Evolutionary conservation across 2,888 invertebrate genomes (phyloP), one percentile per base, ranked within the genome.

Genomic region (Spilosoma lubricipeda): DNA sequence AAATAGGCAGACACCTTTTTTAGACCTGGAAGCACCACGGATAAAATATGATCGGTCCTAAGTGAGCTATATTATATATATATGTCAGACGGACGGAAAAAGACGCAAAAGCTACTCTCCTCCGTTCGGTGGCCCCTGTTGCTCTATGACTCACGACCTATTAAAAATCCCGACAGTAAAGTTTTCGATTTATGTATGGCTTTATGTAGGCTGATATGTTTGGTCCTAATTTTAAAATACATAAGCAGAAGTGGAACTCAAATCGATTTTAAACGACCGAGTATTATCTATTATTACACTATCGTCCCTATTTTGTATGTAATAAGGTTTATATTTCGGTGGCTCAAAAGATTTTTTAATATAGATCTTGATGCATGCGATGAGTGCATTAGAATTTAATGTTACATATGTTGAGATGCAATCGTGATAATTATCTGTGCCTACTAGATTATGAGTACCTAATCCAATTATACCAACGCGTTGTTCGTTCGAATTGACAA

Each of bases 331-430:
- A 78, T 23, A 82, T 68, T 84, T 33, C 39, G 74, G 74, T 72
- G 33, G 33, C 27, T 33, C n/a, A 13, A 13, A 8, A 1, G 48
- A 52, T 36, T n/a, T 7, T n/a, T 7, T 23, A 72, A 70, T 70
- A 74, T 30, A 76, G 73, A 75, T 74, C 27, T 71, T 73, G 70
- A 77, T 70, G 56, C 75, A 77, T 82, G 30, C 79, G 72, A 73
- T 77, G 78, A 77, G 67, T 82, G 78, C 78, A 84, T 84, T 80
- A 77, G 74, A 72, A 80, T 79, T 74, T 15, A 73, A 79, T 73
- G 73, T 80, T 80, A 76, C 85, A 83, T 75, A 70, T 84, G 82
- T 82, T 80, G 82, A 80, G 75, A 76, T 71, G 77, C 76, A 77
- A 78, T 82, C 70, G 73, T 82, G 71, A 68, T 78, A 82, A 80